A percentile compares a stretch with the other conserved stretches of the same genome.
phyloP scores from a whole-genome alignment of 2,888 invertebrate species.

The Elaeidobius kamerunicus region DNA sequence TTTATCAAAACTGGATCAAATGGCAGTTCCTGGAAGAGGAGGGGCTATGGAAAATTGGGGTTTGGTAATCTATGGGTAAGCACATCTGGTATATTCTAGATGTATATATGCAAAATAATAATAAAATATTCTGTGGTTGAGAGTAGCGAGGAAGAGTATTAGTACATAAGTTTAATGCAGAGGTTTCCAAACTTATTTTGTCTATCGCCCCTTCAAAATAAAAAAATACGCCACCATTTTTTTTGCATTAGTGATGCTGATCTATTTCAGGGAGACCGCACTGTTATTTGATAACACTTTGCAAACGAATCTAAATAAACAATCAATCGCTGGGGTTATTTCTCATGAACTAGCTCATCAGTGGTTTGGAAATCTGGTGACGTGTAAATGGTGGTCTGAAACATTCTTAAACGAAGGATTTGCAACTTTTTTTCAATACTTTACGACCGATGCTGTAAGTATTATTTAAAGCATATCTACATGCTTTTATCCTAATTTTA shows the following conservation, averaged over 20 bases:
- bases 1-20: slow-evolving; percentile 73
- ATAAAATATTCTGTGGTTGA: no score
- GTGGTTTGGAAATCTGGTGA: slow-evolving; percentile 80
- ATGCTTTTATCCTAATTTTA: no score
- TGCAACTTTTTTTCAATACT: slow-evolving; percentile 71
- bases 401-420: slow-evolving; percentile 76
- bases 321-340: slow-evolving; percentile 63
- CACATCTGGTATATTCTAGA: no score
- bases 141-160: no score
- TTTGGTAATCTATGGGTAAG: slow-evolving; percentile 71
- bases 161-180: no score
- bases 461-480: no score
- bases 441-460: slow-evolving; percentile 36
- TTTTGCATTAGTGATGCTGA: no score
- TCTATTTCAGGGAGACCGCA: slow-evolving; percentile 55
- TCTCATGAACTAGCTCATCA: slow-evolving; percentile 80
- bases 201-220: no score
- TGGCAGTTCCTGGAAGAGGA: slow-evolving; percentile 76
- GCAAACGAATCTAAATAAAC: slow-evolving; percentile 57
- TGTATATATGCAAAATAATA: no score
- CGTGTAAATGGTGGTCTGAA: no score
- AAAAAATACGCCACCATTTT: no score
- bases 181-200: no score
- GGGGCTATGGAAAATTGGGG: slow-evolving; percentile 95
- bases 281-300: slow-evolving; percentile 52